Base-by-base conservation (phyloP, 1,140 invertebrate species). In the Listronotus bonariensis region DNA sequence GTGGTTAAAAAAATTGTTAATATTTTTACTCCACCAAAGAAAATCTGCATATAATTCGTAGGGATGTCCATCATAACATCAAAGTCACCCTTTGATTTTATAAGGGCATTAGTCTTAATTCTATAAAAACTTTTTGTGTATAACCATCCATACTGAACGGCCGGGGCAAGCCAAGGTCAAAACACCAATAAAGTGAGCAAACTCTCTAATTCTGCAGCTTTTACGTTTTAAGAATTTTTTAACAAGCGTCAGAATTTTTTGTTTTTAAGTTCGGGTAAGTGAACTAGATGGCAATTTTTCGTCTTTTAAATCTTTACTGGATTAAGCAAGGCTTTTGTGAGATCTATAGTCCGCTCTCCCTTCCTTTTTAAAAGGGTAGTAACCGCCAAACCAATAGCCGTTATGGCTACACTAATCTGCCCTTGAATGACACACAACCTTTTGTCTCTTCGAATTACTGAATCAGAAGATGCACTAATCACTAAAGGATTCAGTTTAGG, bases 1-100 rank as follows among this genome's bases (percentile, higher is more conserved):
- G 38, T 46, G 18, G 48, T 42, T 53, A n/a, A 61, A 65, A 15
- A 15, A 14, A 36, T 63, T 67, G 56, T 73, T 72, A 12, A 52
- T n/a, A 5, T 26, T 26, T 5, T 26, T 26, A 26, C 32, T 18
- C 75, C 75, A 77, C 74, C 76, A 77, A 9, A 49, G 34, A n/a
- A 75, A 57, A 32, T 77, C 76, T 3, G 54, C 15, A 12, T n/a
- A 11, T 18, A 71, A 53, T 38, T 32, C 18, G 11, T 57, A 48
- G 3, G 61, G 32, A 56, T 38, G 10, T 10, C 14, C 18, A 63
- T 63, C 2, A 32, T 56, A 18, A 5, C 34, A 26, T 56, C 20
- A 36, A 56, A 63, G 56, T 61, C 40, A n/a, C 34, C n/a, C 11
- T 32, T 20, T 31, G 15, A 31, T 31, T 17, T 51, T 20, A 26